phyloP scores from a whole-genome alignment of 1,140 invertebrate species.

The Telenomus remus region DNA sequence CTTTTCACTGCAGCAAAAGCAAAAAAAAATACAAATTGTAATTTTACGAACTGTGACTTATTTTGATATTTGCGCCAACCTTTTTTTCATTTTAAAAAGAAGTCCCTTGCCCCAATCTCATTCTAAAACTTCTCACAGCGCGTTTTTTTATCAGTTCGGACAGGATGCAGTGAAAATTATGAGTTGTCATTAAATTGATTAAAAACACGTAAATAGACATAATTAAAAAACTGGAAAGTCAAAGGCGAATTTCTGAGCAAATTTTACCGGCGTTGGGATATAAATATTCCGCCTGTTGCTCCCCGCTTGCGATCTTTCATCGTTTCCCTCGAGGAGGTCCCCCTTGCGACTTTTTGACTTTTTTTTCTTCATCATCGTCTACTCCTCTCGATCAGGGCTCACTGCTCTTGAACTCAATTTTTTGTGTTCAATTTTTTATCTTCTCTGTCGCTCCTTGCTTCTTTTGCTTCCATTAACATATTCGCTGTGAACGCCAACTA shows the following conservation, averaged over 20 bases:
- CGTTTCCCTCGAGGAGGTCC: constrained; percentile 44
- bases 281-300: constrained; percentile 31
- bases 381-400: constrained; percentile 48
- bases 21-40: no score
- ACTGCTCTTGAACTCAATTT: constrained; percentile 49
- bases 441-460: constrained; percentile 22
- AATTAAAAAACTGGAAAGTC: constrained; percentile 26
- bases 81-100: no score
- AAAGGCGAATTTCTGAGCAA: no score
- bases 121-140: no score
- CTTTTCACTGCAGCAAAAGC: no score
- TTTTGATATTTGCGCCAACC: no score
- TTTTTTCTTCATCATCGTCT: constrained; percentile 48
- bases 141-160: no score
- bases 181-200: no score
- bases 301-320: constrained; percentile 46
- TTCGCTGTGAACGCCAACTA: constrained; percentile 19
- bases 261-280: constrained; percentile 40
- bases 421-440: constrained; percentile 48
- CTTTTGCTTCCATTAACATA: constrained; percentile 48
- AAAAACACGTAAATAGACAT: constrained; percentile 3
- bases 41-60: no score
- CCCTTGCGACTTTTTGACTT: constrained; percentile 36
- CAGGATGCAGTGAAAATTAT: no score
- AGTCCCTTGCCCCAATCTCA: no score